Base-by-base conservation (phyloP, 1,140 invertebrate genomes). In the Drosophila sp. region DNA sequence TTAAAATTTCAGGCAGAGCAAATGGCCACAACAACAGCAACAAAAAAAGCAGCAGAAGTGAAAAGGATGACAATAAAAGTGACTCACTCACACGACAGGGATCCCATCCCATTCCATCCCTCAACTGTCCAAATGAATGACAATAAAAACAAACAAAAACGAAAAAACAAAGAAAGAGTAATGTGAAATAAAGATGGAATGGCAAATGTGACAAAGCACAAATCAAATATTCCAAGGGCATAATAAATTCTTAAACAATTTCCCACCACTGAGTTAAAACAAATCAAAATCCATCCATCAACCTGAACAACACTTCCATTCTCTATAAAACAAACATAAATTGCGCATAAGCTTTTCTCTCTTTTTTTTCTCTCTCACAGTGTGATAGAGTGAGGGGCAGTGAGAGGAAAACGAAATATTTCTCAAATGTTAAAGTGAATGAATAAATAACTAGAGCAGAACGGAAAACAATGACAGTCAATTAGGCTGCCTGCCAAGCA, bases 1-100 rank as follows among this genome's bases (percentile, higher is more conserved):
- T 66, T 44, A 76, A 81, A 80, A 54, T 50, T 50, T 50, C 7
- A 50, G 23, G 7, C 10, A 50, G 1, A 50, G 7, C 44, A 7
- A 50, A 25, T 7, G 23, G n/a, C 23, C 5, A 47, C 44, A 47
- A 47, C 38, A 40, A 2, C 2, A 17, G 4, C 30, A 30, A 30
- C 30, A 30, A 30, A 17, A 17, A 17, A 17, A 17, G 17, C 30
- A 30, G 4, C 4, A 30, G 4, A 2, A 30, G 30, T 3, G n/a
- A 3, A 5, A 25, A 25, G 44, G 44, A 50, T 50, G 44, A 50
- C 44, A 50, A 50, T 50, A 50, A 50, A 50, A 50, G 7, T 50
- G 23, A 50, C 44, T 27, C 7, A 27, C 44, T 50, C 23, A 23
- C 17, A 5, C 44, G 23, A 23, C 23, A 7, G 1, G 1, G 7